Conservation (phyloP, 2,888 invertebrate species). For the Leptopterna dolabrata region DNA sequence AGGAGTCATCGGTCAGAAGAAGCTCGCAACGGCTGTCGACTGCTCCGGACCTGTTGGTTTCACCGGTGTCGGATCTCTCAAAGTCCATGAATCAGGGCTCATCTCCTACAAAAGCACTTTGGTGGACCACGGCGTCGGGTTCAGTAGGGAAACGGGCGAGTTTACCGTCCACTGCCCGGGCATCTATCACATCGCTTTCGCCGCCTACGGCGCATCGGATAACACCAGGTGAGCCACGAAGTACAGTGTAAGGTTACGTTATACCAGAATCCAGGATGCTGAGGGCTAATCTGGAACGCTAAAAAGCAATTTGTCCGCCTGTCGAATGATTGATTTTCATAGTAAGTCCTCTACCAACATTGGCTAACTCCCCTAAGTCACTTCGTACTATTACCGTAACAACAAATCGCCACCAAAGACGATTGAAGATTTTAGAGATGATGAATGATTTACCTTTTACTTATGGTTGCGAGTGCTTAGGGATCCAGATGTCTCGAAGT, state of each 20-base stretch:
- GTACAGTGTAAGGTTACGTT: neutral
- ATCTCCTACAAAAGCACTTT: conserved; percentile 64
- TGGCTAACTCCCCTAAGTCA: no score
- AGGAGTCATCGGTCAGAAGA: conserved; percentile 67
- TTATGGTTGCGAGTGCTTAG: no score
- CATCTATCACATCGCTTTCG: conserved; percentile 68
- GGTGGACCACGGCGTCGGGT: conserved; percentile 68
- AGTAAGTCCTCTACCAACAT: no score
- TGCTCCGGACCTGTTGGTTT: conserved; percentile 67
- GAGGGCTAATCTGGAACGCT: no score
- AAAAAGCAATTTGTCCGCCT: no score
- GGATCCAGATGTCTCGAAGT: no score
- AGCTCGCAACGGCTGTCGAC: conserved; percentile 68
- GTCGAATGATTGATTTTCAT: no score
- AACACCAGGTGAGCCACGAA: conserved; percentile 58
- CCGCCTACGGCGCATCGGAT: conserved; percentile 65
- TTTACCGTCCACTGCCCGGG: conserved; percentile 69
- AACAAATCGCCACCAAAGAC: no score
- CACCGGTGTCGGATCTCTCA: conserved; percentile 65
- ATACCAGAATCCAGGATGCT: no score
- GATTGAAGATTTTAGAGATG: no score
- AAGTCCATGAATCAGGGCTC: conserved; percentile 60
- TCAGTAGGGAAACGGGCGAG: conserved; percentile 67
- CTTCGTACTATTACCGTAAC: no score
- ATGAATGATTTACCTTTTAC: no score